These are phyloP conservation scores for Malurus splendens DNA, from an alignment of 2,797 vertebrate genomes.

Conservation along the genomic window DNA sequence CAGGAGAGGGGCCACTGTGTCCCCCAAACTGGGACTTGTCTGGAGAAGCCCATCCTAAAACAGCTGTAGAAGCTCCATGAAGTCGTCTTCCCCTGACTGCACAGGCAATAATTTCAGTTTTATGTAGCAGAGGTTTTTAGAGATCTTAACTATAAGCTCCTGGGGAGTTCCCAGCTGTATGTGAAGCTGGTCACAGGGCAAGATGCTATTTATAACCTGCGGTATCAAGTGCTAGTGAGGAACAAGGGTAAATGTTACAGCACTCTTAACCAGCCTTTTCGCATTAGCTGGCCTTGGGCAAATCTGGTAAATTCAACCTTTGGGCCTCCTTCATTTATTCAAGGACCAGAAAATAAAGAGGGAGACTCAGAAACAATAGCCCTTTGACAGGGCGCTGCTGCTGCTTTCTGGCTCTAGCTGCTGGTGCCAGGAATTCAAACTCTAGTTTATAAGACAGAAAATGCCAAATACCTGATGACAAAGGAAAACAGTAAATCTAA, in stretches of 20 bases:
- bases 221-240: background rate
- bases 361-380: background rate
- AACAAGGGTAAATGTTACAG: background rate
- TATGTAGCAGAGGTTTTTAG: background rate
- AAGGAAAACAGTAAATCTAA: background rate
- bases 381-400: background rate
- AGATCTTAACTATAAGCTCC: background rate
- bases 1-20: fast-evolving
- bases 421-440: background rate
- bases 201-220: background rate
- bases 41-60: background rate
- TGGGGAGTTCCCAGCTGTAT: background rate
- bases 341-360: background rate
- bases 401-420: background rate
- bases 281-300: background rate
- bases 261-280: background rate
- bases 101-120: background rate
- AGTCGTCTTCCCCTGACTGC: background rate
- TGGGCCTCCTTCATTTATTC: background rate
- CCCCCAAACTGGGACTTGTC: background rate
- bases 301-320: background rate
- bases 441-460: background rate
- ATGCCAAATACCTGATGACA: conserved; percentile 1
- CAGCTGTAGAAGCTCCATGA: background rate
- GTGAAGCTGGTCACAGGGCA: background rate